Base-by-base conservation (phyloP, 2,888 invertebrate species). In the Athalia circularis region DNA sequence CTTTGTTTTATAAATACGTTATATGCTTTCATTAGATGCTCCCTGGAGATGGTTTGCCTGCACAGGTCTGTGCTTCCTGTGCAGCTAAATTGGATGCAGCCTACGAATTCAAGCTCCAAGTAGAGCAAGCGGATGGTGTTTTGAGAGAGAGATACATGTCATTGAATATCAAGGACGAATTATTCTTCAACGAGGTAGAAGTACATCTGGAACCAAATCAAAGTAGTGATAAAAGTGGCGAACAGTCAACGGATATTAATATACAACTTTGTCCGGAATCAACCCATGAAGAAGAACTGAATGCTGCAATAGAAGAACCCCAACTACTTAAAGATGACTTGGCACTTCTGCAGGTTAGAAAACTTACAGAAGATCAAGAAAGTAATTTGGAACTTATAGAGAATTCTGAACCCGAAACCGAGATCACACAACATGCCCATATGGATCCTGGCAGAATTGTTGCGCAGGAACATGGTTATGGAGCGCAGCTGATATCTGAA, bases 81-180 rank as follows among this genome's bases (percentile, higher is more conserved):
- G 86, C 86, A 0, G 86, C 88, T 6, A 89, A 89, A 77, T 78
- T 90, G 4, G 90, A 90, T 77, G 85, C 85, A 0, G 88, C 90
- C 0, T 90, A 90, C 68, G 89, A 89, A 50, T 90, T 90, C 62
- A 90, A 90, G 77, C 72, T 89, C 4, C 89, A 90, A 83, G 89
- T 90, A 0, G 90, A 90, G 77, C 88, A 90, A 72, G 89, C 90
- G 0, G 89, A 90, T 59, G 86, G 79, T 48, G 84, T 89, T 9
- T 81, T 90, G 4, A 81, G 87, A 78, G 87, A 89, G 72, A 87
- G 82, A 79, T 86, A 86, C 50, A 86, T 87, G 45, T 83, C 85
- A 5, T 79, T 89, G 9, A 85, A 85, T 61, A 86, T 89, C 50
- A 90, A 89, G 74, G 88, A 88, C 64, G 89, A 89, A 65, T 79